Evolutionary conservation across 2,113 vertebrate genomes (phyloP).

Genomic region (Prolemur simus): DNA sequence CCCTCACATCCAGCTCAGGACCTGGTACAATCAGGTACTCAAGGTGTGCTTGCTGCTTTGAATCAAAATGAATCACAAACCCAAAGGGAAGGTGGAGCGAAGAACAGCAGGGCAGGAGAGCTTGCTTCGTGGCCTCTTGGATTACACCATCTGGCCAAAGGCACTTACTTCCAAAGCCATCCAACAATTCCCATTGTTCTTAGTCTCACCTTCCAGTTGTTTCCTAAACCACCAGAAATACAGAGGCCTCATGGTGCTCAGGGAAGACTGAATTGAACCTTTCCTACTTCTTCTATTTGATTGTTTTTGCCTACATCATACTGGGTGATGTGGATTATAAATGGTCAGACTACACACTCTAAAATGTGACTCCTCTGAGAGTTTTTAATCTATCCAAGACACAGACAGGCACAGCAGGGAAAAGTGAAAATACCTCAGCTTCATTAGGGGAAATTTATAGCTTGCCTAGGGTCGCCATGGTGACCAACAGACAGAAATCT

Average conservation of each 20-base stretch:
- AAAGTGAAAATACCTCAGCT: conserved; percentile 59
- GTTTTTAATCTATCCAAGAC: conserved; percentile 54
- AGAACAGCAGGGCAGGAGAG: background rate
- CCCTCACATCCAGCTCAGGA: background rate
- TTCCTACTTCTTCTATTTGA: background rate
- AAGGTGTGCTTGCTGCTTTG: background rate
- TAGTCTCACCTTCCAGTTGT: background rate
- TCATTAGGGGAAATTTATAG: conserved; percentile 63
- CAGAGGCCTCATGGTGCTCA: background rate
- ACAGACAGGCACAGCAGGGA: conserved; percentile 50
- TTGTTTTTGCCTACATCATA: background rate
- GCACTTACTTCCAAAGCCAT: background rate
- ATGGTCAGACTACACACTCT: conserved; percentile 12
- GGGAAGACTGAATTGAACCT: background rate
- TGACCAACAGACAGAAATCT: conserved; percentile 39
- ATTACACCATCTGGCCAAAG: background rate
- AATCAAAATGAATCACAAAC: background rate
- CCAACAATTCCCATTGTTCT: background rate
- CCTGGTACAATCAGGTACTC: background rate
- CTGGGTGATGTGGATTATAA: conserved; percentile 4
- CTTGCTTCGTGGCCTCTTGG: background rate
- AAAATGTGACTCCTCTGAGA: conserved; percentile 56
- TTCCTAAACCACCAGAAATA: background rate
- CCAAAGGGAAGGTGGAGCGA: background rate
- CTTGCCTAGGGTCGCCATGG: conserved; percentile 54